Evolutionary conservation across 2,888 invertebrate species (phyloP).

Genomic region (Labia minor): DNA sequence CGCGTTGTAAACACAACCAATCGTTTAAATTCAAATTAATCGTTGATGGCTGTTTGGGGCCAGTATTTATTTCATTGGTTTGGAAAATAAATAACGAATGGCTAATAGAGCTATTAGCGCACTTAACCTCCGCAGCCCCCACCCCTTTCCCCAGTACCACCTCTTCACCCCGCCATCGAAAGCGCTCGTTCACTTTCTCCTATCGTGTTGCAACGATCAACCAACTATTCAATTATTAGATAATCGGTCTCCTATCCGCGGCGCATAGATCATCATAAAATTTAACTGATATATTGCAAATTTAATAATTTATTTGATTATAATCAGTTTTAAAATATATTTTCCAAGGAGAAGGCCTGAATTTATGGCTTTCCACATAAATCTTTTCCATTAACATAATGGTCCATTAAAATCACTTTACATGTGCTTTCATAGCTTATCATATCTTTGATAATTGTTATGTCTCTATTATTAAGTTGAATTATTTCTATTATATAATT

Average conservation of each 20-base stretch:
- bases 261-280: background rate
- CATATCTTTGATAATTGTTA: background rate
- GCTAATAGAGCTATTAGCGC: background rate
- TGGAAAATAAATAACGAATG: conserved; percentile 13
- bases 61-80: conserved; percentile 1
- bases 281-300: background rate
- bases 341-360: background rate
- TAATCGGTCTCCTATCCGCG: background rate
- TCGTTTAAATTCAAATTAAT: conserved; percentile 13
- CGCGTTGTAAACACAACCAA: background rate
- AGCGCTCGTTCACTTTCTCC: no score
- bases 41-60: background rate
- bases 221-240: background rate
- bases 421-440: conserved; percentile 13
- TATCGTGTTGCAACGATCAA: background rate
- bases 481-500: no score
- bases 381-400: conserved; percentile 7
- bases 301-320: background rate
- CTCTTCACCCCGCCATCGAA: no score
- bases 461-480: background rate
- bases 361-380: background rate
- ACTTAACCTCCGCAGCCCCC: background rate
- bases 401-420: conserved; percentile 9
- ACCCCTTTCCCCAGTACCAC: no score
- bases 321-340: conserved; percentile 1